Evolutionary conservation across 2,797 vertebrate species (phyloP), one percentile per base, ranked within the genome.

Genomic region (Pelobates cultripes): DNA sequence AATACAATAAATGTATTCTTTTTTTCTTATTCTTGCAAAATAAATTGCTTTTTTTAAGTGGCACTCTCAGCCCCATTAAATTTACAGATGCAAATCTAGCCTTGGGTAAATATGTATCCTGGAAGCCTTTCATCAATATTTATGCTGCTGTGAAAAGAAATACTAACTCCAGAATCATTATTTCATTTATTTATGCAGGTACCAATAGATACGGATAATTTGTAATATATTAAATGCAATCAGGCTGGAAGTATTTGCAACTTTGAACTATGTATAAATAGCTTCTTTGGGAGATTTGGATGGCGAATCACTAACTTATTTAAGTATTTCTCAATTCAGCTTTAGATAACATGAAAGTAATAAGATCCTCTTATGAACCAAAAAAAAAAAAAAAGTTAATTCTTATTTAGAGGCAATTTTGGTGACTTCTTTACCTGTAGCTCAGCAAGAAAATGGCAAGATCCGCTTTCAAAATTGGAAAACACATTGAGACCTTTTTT

Each of bases 101-200:
- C 14, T 57, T 2, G 13, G 13, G 13, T 57, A 57, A 12, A 57
- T 51, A 15, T 57, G 55, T 57, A 57, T 15, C 55, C 55, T 57
- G 14, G 55, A 57, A 57, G 13, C 10, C 55, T 57, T 57, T 57
- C 55, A 12, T 57, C 14, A 57, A 14, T 57, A 93, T 68, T 91
- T 89, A 87, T 86, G 70, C 71, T 43, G 1, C 87, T 82, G 84
- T 91, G 85, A 87, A 89, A 88, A 85, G 47, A 89, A 91, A 88
- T 89, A 83, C 83, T 89, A 86, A 85, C 80, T n/a, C 63, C 70
- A 71, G 78, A 67, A 64, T 86, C 88, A 88, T 90, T 91, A 87
- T 84, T 88, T 85, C 68, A 66, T 57, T 57, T 57, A 57, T 57
- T 57, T 57, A 57, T 57, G 73, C 9, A 12, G 85, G 81, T 82